A percentile compares a stretch with the other conserved stretches of the same genome.
These are phyloP conservation scores for Lepus americanus DNA, from an alignment of 2,113 vertebrate species.

Conservation along the genomic window DNA sequence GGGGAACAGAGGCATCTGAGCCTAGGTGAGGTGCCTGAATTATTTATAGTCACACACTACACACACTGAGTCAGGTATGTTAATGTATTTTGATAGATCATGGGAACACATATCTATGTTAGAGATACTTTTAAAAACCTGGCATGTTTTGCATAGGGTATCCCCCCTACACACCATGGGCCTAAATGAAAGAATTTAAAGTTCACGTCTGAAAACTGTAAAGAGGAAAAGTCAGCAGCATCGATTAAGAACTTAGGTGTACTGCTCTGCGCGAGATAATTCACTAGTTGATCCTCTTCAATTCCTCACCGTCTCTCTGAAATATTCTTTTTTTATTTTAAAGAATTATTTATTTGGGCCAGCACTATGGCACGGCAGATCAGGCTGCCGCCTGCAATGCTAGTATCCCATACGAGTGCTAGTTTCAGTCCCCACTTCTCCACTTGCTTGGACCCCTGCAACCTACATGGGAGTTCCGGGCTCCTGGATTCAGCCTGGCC, in stretches of 20 bases:
- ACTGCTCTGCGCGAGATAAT: not conserved
- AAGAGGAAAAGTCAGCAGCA: constrained; percentile 31
- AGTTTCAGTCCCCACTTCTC: too few species aligned
- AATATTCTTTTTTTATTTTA: not conserved
- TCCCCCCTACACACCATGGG: not conserved
- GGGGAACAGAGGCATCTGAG: not conserved
- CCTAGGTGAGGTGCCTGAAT: not conserved
- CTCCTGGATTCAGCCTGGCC: too few species aligned
- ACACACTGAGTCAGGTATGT: not conserved
- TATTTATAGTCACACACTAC: not conserved
- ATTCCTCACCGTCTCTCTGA: not conserved
- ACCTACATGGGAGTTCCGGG: too few species aligned
- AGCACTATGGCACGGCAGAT: too few species aligned
- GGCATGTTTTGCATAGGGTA: not conserved
- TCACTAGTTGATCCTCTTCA: not conserved
- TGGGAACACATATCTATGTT: not conserved
- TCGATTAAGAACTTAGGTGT: not conserved
- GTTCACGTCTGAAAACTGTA: not conserved
- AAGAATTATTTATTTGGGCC: too few species aligned
- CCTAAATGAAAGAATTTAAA: constrained; percentile 14
- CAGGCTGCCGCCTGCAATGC: too few species aligned
- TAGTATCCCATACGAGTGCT: too few species aligned
- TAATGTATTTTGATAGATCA: not conserved
- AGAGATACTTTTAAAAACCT: not conserved
- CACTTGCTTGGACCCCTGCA: too few species aligned